A percentile compares a stretch with the other conserved stretches of the same genome.
These are phyloP conservation scores for Mesembrinibis cayennensis DNA, from an alignment of 2,113 vertebrate genomes.

Conservation along the genomic window DNA sequence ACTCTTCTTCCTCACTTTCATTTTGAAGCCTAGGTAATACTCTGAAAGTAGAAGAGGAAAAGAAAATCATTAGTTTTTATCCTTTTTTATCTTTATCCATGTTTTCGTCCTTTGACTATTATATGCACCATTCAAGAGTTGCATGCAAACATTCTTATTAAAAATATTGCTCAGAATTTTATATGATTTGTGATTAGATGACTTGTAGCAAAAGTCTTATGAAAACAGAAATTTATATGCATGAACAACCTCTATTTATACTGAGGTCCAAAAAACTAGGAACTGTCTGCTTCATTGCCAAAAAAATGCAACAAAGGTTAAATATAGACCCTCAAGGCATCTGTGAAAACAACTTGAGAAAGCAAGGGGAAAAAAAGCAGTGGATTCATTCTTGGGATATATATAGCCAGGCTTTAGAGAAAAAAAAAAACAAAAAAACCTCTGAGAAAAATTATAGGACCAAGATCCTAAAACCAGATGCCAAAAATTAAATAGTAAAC, in stretches of 20 bases:
- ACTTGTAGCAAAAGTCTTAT: background rate
- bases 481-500: background rate
- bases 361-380: background rate
- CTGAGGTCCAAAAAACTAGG: background rate
- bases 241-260: background rate
- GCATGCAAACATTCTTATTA: background rate
- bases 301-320: background rate
- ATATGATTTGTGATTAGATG: background rate
- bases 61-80: background rate
- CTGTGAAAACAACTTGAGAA: background rate
- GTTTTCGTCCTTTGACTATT: background rate
- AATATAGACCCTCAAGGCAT: background rate
- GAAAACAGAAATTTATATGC: background rate
- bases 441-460: background rate
- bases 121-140: background rate
- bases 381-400: background rate
- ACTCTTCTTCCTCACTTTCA: constrained; percentile 45
- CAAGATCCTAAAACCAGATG: background rate
- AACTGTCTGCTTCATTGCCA: background rate
- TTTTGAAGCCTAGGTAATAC: constrained; percentile 9
- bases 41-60: constrained; percentile 34
- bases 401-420: background rate
- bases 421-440: background rate
- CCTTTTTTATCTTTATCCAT: background rate
- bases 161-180: background rate